Conservation (phyloP, 1,140 invertebrate species). For the Amyelois transitella region DNA sequence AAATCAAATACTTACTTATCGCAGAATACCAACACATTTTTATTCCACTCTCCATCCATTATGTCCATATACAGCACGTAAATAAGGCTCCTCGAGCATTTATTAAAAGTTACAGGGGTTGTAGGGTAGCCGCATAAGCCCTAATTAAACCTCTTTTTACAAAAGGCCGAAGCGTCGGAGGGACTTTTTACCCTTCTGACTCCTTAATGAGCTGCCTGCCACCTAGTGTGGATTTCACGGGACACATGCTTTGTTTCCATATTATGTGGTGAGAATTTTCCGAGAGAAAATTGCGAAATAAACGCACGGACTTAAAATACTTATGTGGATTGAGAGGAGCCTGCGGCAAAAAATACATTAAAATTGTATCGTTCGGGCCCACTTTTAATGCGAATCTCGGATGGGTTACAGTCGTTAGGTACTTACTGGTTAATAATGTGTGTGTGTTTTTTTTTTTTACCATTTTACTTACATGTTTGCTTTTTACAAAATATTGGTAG, state of each 20-base stretch:
- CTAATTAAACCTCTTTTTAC: conserved; percentile 72
- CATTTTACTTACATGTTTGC: no score
- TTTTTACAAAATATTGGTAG: no score
- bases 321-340: background rate
- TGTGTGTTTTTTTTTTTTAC: no score
- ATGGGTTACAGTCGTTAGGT: background rate
- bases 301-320: conserved; percentile 6
- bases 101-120: conserved; percentile 72
- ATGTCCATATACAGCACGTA: conserved; percentile 34
- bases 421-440: background rate
- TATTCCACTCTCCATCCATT: background rate
- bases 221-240: conserved; percentile 39
- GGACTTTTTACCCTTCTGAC: conserved; percentile 64
- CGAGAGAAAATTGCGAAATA: conserved; percentile 17
- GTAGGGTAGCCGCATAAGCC: conserved; percentile 68
- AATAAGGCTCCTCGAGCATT: conserved; percentile 59
- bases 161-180: conserved; percentile 54
- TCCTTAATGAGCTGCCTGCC: conserved; percentile 62
- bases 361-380: background rate
- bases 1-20: no score
- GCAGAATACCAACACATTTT: background rate
- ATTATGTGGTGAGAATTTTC: conserved; percentile 24
- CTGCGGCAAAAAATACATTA: conserved; percentile 6
- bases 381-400: background rate
- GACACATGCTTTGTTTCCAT: conserved; percentile 29